Base-by-base conservation (phyloP, 2,888 invertebrate species). In the Pheosia gnoma region DNA sequence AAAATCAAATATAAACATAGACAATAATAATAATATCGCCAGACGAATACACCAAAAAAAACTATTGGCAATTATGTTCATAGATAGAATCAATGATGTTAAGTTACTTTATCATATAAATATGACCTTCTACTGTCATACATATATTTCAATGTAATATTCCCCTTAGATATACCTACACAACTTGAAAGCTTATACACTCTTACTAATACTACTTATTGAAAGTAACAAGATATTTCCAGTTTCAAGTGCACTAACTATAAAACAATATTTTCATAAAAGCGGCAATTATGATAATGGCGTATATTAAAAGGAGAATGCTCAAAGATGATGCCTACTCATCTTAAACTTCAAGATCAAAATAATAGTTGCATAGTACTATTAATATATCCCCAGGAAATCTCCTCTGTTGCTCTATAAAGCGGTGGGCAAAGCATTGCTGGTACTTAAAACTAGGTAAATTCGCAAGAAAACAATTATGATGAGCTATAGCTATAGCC, bases 341-440 rank as follows among this genome's bases (percentile, higher is more conserved):
- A 25, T 25, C 25, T 25, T 25, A 25, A 25, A 25, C 25, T 25
- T 25, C 25, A 25, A 25, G 25, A 25, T 25, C 25, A 25, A 25
- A 25, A 25, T 25, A 25, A 25, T 25, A 25, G 25, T 25, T 25
- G 25, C 25, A 25, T 25, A 25, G 25, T 25, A 25, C 25, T 25
- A 25, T 25, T 25, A 25, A 25, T 25, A 25, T 25, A 25, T 25
- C 25, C 25, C 25, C 55, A 54, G 13, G 61, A 43, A 60, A 37
- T 63, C 51, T 54, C 59, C 38, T 61, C 13, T 63, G 57, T 61
- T 68, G 63, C 56, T 54, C 61, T 68, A 66, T 62, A 38, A 73
- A 78, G 77, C 75, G 77, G 78, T 78, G 78, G 78, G 78, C 60
- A 58, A 78, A 75, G 77, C 75, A 64, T 71, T 70, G 72, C 65